Percentiles rank a stretch among this genome's conserved stretches.
Conservation (phyloP, 2,113 vertebrate species). For the Aviceda subcristata region DNA sequence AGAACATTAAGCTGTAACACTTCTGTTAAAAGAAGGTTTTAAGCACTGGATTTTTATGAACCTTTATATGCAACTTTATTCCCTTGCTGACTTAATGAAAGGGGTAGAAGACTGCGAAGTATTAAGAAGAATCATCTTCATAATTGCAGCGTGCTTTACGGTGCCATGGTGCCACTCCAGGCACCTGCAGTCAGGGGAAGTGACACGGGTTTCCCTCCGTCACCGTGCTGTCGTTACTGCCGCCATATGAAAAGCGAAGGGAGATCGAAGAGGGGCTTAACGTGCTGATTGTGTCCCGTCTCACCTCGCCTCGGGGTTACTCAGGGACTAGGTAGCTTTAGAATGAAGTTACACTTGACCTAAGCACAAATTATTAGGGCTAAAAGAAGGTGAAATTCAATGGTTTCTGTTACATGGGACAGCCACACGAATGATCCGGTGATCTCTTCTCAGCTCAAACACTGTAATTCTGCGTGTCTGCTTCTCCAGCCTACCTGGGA, state of each 20-base stretch:
- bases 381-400: background rate
- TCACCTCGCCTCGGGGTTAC: background rate
- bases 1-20: background rate
- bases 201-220: background rate
- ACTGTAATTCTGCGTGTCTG: background rate
- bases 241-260: fast-evolving
- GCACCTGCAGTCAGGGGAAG: background rate
- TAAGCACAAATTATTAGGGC: background rate
- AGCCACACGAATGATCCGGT: background rate
- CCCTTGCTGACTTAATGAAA: background rate
- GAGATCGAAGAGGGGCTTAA: background rate
- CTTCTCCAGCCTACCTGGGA: background rate
- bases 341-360: background rate
- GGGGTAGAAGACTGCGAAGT: background rate
- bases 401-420: fast-evolving
- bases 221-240: background rate
- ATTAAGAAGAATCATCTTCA: background rate
- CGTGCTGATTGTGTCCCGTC: background rate
- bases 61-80: background rate
- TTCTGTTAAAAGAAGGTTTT: background rate
- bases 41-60: background rate
- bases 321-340: background rate
- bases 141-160: background rate
- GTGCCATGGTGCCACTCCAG: background rate
- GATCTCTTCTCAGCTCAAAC: background rate